Evolutionary conservation across 2,888 invertebrate species (phyloP).

Genomic region (Acanthoscelides obtectus): DNA sequence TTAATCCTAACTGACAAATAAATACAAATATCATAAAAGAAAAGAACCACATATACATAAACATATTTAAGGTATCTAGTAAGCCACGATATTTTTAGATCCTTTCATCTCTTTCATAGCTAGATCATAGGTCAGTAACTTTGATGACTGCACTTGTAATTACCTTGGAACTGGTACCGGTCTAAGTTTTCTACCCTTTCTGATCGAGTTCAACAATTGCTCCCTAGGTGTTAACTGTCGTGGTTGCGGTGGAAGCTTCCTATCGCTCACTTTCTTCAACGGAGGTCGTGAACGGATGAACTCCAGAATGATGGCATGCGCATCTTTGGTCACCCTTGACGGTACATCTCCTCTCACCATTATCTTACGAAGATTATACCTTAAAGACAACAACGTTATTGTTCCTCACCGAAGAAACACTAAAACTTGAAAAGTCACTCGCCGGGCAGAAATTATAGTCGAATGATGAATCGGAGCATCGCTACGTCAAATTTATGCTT

Average conservation of each 20-base stretch:
- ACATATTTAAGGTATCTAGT: no score
- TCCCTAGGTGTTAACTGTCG: slow-evolving; percentile 76
- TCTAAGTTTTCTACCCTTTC: slow-evolving; percentile 66
- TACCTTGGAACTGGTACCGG: slow-evolving; percentile 47
- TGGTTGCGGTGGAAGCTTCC: slow-evolving; percentile 72
- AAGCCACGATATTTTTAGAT: no score
- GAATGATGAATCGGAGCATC: no score
- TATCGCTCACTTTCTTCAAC: slow-evolving; percentile 82
- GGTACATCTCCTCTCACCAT: slow-evolving; percentile 79
- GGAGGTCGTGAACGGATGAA: slow-evolving; percentile 95
- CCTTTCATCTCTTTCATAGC: neutral
- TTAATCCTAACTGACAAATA: no score
- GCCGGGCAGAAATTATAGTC: no score
- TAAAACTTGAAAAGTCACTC: no score
- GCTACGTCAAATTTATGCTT: no score
- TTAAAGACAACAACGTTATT: neutral
- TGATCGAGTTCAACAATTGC: slow-evolving; percentile 80
- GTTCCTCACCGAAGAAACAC: no score
- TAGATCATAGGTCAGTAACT: neutral
- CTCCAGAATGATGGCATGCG: slow-evolving; percentile 91
- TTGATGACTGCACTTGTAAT: slow-evolving; percentile 2
- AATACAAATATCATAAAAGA: no score
- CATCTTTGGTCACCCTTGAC: slow-evolving; percentile 85
- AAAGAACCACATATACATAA: no score
- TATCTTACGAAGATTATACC: slow-evolving; percentile 84